These are phyloP conservation scores for Scaptomyza montana DNA, from an alignment of 1,140 invertebrate species.

Conservation along the genomic window DNA sequence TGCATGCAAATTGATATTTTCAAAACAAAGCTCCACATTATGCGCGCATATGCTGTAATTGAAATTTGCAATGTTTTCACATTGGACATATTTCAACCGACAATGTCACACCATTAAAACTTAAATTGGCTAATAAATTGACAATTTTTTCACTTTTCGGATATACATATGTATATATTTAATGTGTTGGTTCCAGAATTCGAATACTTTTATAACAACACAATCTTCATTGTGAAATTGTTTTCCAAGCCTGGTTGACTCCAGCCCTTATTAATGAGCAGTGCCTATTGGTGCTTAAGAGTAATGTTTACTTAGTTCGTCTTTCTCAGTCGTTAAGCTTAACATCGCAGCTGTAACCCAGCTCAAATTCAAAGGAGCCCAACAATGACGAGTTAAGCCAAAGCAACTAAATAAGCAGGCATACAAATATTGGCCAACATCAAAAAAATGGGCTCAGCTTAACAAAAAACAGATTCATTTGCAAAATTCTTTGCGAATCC, in stretches of 20 bases:
- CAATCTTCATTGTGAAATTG: too few relatives aligned
- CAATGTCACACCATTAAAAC: too few relatives aligned
- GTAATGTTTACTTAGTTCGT: neutral
- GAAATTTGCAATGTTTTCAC: slow-evolving; percentile 40
- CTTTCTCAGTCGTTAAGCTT: slow-evolving; percentile 4
- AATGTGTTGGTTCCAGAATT: too few relatives aligned
- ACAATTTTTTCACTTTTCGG: slow-evolving; percentile 21
- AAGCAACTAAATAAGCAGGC: slow-evolving; percentile 38
- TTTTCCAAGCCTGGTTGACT: too few relatives aligned
- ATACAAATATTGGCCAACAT: slow-evolving; percentile 30
- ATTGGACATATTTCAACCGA: slow-evolving; percentile 5
- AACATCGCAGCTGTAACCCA: slow-evolving; percentile 40
- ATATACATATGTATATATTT: too few relatives aligned
- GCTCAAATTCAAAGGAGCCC: slow-evolving; percentile 43
- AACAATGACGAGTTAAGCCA: slow-evolving; percentile 67
- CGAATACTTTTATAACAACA: too few relatives aligned
- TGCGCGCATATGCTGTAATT: slow-evolving; percentile 51
- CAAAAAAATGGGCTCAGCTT: slow-evolving; percentile 22
- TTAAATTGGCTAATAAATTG: slow-evolving; percentile 7
- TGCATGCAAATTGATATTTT: slow-evolving; percentile 59
- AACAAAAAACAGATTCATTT: slow-evolving; percentile 32
- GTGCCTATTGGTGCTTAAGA: too few relatives aligned
- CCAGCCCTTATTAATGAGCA: neutral
- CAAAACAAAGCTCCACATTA: slow-evolving; percentile 30
- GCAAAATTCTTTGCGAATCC: slow-evolving; percentile 66